These are phyloP conservation scores for Ichneumoninae sp. DNA, from an alignment of 2,888 invertebrate genomes.

Conservation along the genomic window DNA sequence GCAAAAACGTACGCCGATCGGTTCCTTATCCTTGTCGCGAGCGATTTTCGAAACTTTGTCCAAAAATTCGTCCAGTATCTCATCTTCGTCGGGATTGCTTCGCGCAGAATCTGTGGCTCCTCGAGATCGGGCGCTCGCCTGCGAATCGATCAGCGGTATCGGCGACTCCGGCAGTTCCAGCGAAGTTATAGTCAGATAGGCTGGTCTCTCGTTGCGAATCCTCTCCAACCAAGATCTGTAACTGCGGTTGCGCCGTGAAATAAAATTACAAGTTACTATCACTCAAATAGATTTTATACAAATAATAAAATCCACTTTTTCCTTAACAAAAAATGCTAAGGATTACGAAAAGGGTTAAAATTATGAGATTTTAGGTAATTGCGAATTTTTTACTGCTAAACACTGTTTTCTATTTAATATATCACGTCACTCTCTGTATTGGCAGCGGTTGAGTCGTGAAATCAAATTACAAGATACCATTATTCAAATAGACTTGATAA, in stretches of 20 bases:
- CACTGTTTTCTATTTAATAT: background rate
- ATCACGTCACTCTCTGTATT: too few relatives aligned
- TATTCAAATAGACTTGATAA: background rate
- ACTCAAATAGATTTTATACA: background rate
- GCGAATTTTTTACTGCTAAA: background rate
- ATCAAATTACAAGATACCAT: background rate
- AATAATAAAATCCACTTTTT: background rate
- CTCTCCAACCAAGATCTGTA: conserved; percentile 79
- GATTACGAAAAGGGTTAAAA: too few relatives aligned
- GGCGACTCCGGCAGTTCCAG: conserved; percentile 80
- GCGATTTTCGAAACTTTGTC: conserved; percentile 72
- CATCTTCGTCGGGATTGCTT: conserved; percentile 71
- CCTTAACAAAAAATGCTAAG: background rate
- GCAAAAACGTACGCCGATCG: conserved; percentile 25
- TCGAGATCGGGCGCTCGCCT: conserved; percentile 74
- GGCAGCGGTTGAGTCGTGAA: background rate
- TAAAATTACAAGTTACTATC: background rate
- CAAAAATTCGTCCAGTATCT: conserved; percentile 75
- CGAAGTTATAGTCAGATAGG: conserved; percentile 80
- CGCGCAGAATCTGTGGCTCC: conserved; percentile 63
- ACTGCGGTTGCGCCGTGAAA: conserved; percentile 62
- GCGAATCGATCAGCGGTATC: conserved; percentile 80
- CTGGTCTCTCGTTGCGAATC: conserved; percentile 76
- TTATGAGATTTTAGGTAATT: too few relatives aligned
- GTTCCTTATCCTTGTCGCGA: conserved; percentile 66